Conservation (phyloP, 2,113 vertebrate species). For the Gymnocephalus cernua region DNA sequence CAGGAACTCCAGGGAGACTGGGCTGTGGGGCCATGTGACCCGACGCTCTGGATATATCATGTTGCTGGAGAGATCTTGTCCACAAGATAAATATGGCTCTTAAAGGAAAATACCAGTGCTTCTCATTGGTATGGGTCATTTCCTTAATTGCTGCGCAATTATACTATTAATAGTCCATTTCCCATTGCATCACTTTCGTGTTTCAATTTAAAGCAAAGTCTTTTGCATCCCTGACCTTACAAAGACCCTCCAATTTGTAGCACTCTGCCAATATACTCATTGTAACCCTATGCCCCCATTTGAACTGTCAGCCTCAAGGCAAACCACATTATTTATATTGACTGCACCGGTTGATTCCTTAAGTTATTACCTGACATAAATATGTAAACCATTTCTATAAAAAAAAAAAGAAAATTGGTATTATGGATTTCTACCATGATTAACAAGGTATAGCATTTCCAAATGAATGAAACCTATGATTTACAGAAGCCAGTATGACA, state of each 20-base stretch:
- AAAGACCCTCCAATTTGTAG: not conserved
- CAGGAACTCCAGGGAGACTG: conserved; percentile 83
- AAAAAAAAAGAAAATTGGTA: not conserved
- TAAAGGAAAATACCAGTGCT: conserved; percentile 62
- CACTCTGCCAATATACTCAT: not conserved
- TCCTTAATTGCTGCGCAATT: conserved; percentile 44
- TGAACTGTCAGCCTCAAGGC: conserved; percentile 1
- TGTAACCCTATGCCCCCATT: not conserved
- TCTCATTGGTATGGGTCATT: conserved; percentile 29
- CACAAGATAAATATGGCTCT: conserved; percentile 74
- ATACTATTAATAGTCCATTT: conserved; percentile 40
- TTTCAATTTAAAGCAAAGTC: conserved; percentile 7
- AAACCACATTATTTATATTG: not conserved
- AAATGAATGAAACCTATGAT: not conserved
- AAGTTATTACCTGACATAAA: not conserved
- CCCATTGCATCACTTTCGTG: not conserved
- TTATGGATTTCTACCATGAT: not conserved
- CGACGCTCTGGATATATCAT: conserved; percentile 82
- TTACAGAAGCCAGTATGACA: not conserved
- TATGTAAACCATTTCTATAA: not conserved
- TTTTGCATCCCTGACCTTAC: conserved; percentile 4
- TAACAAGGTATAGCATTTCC: not conserved
- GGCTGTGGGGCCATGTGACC: conserved; percentile 79
- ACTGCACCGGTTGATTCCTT: not conserved
- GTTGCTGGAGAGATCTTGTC: conserved; percentile 80